phyloP scores from a whole-genome alignment of 1,140 invertebrate species.

The Panagrolaimus sp. region DNA sequence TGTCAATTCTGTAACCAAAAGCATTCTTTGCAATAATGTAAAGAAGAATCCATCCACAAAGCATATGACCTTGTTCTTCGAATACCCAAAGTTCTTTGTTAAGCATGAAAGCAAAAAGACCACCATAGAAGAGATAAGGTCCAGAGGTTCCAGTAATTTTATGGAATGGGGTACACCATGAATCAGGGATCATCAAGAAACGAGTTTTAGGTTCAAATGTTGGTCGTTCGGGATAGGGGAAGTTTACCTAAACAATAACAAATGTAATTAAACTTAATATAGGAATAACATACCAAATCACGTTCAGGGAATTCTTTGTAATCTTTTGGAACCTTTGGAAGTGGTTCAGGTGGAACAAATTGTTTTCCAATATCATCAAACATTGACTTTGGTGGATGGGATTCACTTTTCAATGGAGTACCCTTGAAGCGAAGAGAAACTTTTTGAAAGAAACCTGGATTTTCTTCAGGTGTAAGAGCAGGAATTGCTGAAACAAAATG shows the following conservation, averaged over 20 bases:
- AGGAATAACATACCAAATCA: slow-evolving; percentile 45
- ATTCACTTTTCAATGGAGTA: slow-evolving; percentile 53
- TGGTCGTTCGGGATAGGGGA: slow-evolving; percentile 50
- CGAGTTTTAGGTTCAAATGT: slow-evolving; percentile 57
- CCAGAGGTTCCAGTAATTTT: slow-evolving; percentile 58
- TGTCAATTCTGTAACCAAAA: slow-evolving; percentile 52
- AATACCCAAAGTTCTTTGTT: slow-evolving; percentile 58
- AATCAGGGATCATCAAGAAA: slow-evolving; percentile 52
- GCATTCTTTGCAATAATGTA: slow-evolving; percentile 44
- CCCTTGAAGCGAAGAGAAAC: slow-evolving; percentile 52
- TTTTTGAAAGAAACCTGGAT: slow-evolving; percentile 54
- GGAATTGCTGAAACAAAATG: slow-evolving; percentile 26
- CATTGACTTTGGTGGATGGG: slow-evolving; percentile 47
- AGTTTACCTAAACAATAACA: slow-evolving; percentile 45
- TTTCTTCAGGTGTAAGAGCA: slow-evolving; percentile 20
- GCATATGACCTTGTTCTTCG: slow-evolving; percentile 54
- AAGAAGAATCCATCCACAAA: slow-evolving; percentile 48
- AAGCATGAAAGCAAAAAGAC: slow-evolving; percentile 49
- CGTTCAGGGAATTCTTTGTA: slow-evolving; percentile 57
- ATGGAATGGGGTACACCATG: slow-evolving; percentile 55
- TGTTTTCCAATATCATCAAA: slow-evolving; percentile 58
- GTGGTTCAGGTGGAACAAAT: slow-evolving; percentile 47
- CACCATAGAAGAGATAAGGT: slow-evolving; percentile 55
- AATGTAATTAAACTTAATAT: not conserved
- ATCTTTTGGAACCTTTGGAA: slow-evolving; percentile 52